Evolutionary conservation across 2,797 vertebrate species (phyloP).

Genomic region (Notoglanidium macrostoma): DNA sequence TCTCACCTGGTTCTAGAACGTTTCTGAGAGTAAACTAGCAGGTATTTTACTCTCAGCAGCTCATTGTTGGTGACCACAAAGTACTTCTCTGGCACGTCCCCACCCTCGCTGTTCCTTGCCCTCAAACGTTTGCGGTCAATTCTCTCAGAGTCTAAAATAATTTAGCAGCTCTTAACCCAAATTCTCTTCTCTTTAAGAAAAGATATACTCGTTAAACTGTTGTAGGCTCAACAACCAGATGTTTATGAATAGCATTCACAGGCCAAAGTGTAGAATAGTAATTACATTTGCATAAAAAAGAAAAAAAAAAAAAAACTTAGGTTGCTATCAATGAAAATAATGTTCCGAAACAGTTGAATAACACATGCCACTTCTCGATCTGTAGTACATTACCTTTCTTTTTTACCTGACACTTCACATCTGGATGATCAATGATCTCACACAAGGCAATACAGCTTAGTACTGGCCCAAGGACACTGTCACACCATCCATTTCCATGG

Average conservation of each 20-base stretch:
- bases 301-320: too few species aligned
- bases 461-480: conserved; percentile 83
- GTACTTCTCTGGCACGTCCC: conserved; percentile 94
- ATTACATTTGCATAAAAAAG: not conserved
- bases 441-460: conserved; percentile 96
- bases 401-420: conserved; percentile 95
- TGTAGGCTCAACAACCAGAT: not conserved
- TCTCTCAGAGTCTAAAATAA: conserved; percentile 83
- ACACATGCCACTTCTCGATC: not conserved
- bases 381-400: conserved; percentile 82
- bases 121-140: conserved; percentile 88
- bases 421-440: conserved; percentile 96
- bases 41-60: conserved; percentile 91
- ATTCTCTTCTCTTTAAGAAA: not conserved
- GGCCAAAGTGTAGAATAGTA: not conserved
- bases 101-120: conserved; percentile 93
- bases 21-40: conserved; percentile 93
- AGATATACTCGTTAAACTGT: not conserved
- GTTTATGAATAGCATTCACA: not conserved
- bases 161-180: not conserved
- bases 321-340: not conserved
- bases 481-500: conserved; percentile 87
- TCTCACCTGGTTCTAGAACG: conserved; percentile 78
- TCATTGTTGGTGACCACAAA: conserved; percentile 98
- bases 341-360: not conserved